Base-by-base conservation (phyloP, 2,888 invertebrate genomes). In the Nysson spinosus region DNA sequence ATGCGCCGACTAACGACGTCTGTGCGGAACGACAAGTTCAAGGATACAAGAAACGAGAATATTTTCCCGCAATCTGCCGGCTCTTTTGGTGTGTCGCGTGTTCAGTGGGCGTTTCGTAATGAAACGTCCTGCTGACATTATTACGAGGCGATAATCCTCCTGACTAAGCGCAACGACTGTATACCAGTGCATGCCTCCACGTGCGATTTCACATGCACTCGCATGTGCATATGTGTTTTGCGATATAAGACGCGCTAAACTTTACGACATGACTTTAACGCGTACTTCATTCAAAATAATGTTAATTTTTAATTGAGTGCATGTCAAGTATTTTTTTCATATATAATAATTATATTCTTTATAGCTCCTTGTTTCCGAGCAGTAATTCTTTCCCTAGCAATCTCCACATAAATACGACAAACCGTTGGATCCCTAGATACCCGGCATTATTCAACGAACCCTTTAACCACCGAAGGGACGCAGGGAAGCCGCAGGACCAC, bases 121-220 rank as follows among this genome's bases (percentile, higher is more conserved):
- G 46, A 61, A 44, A 72, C 54, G 35, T 66, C 66, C 56, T 46
- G 40, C 20, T 60, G 58, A 66, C 56, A 56, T 56, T 65, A 66
- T 66, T 60, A 47, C 49, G 42, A 52, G 14, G 40, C 43, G 51
- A 57, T 62, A 74, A 73, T 73, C 60, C 61, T 49, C 60, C 52
- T 60, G 70, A 74, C 70, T 63, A 62, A 62, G 56, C 58, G 46
- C 46, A 55, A 62, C 43, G 44, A 58, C 56, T 22, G 35, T 32
- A 17, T 35, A 34, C 28, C 11, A 12, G 17, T 14, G 28, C 40
- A 20, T 3, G 6, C 4, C 20, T 7, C 20, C 20, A 7, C n/a
- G 5, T 35, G 4, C 6, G 16, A 4, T 4, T 1, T 5, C 1
- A 4, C 11, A 30, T 30, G 35, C 35, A 16, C 16, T n/a, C 12